phyloP scores from a whole-genome alignment of 2,888 invertebrate genomes.

The Furcula furcula region DNA sequence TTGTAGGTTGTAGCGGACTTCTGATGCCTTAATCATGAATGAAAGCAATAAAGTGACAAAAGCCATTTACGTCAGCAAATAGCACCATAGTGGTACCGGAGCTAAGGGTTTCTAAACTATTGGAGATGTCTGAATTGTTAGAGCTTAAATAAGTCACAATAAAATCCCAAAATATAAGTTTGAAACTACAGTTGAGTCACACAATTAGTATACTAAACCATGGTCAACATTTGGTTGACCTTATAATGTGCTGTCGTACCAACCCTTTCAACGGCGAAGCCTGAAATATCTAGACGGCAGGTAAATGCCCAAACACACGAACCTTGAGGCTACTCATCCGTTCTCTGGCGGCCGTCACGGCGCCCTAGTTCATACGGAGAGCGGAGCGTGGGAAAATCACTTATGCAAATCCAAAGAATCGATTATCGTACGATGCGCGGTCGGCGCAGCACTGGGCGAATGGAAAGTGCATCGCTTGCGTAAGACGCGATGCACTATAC shows the following conservation, averaged over 20 bases:
- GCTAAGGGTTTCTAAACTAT: no score
- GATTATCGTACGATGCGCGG: constrained; percentile 58
- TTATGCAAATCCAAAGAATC: constrained; percentile 74
- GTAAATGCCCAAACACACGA: constrained; percentile 32
- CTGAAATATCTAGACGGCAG: not conserved
- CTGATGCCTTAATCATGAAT: no score
- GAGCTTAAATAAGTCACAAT: no score
- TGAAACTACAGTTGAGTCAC: no score
- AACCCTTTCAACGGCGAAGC: not conserved
- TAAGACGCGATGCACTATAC: constrained; percentile 41
- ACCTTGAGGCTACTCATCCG: constrained; percentile 67
- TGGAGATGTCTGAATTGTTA: no score
- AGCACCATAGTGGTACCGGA: no score
- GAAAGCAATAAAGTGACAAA: no score
- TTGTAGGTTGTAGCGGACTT: no score
- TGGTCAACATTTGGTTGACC: not conserved
- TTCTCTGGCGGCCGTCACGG: constrained; percentile 60
- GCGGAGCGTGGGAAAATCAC: constrained; percentile 73
- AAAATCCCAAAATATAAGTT: no score
- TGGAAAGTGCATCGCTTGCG: constrained; percentile 74
- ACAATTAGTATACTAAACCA: no score
- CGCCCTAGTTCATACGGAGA: constrained; percentile 62
- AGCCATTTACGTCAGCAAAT: no score
- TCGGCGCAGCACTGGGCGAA: constrained; percentile 41
- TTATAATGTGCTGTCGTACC: not conserved